Evolutionary conservation across 2,888 invertebrate species (phyloP).

Genomic region (Caenorhabditis panamensis): DNA sequence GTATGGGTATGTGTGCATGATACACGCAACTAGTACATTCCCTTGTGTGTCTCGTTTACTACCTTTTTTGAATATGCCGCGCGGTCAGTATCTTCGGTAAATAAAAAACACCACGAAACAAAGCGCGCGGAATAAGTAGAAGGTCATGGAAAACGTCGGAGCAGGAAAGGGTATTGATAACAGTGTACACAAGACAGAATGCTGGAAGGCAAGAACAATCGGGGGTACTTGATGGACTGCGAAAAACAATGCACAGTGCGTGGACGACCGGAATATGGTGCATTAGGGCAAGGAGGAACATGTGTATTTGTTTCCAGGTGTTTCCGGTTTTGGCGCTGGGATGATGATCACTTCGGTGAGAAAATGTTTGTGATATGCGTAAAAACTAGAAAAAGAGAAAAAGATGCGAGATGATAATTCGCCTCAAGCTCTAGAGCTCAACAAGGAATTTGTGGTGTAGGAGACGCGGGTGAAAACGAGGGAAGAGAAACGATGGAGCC

Average conservation of each 20-base stretch:
- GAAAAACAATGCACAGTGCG: slow-evolving; percentile 37
- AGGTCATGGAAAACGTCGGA: slow-evolving; percentile 56
- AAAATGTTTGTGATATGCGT: not conserved
- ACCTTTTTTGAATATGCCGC: slow-evolving; percentile 57
- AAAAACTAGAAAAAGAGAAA: not conserved
- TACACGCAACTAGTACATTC: slow-evolving; percentile 21
- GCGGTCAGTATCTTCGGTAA: slow-evolving; percentile 40
- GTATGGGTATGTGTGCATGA: slow-evolving; percentile 26
- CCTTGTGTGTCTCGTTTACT: slow-evolving; percentile 3
- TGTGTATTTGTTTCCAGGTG: slow-evolving; percentile 55
- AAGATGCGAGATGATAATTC: not conserved
- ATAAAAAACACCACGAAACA: slow-evolving; percentile 51
- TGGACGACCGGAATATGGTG: slow-evolving; percentile 55
- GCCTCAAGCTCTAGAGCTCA: not conserved
- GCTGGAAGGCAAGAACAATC: slow-evolving; percentile 32
- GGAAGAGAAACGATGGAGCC: not conserved
- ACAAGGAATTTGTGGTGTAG: not conserved
- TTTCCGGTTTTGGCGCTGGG: slow-evolving; percentile 50
- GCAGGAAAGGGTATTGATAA: slow-evolving; percentile 50
- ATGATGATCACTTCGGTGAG: not conserved
- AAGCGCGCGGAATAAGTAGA: slow-evolving; percentile 27
- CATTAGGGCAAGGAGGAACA: slow-evolving; percentile 37
- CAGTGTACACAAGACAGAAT: slow-evolving; percentile 51
- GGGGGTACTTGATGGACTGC: slow-evolving; percentile 38
- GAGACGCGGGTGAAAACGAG: no score